Evolutionary conservation across 2,888 invertebrate species (phyloP).

Genomic region (Teinopalpus imperialis): DNA sequence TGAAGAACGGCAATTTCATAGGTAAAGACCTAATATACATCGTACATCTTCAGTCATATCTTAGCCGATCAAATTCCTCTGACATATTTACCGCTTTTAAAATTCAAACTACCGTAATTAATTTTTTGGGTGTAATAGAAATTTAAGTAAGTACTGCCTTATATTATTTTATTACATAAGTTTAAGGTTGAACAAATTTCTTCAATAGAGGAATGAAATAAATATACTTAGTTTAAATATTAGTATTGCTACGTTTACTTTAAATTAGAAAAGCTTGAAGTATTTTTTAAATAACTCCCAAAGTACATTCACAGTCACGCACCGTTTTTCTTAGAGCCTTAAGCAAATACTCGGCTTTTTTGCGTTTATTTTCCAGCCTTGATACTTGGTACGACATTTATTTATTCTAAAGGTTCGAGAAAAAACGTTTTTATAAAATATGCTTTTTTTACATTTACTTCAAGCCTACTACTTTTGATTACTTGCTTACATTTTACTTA

Average conservation of each 20-base stretch:
- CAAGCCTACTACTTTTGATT: neutral
- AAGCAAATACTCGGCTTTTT: constrained; percentile 15
- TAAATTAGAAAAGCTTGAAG: constrained; percentile 5
- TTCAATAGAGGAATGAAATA: too few species aligned
- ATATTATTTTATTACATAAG: too few species aligned
- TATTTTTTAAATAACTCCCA: constrained; percentile 17
- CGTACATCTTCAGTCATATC: too few species aligned
- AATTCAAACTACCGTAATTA: too few species aligned
- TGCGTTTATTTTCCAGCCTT: constrained; percentile 1
- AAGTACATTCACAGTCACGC: constrained; percentile 17
- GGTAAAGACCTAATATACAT: too few species aligned
- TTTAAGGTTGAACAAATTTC: too few species aligned
- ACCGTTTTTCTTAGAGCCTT: constrained; percentile 14
- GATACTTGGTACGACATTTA: constrained; percentile 1
- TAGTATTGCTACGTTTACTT: constrained; percentile 3
- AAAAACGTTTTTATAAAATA: neutral
- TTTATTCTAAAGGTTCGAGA: constrained; percentile 5
- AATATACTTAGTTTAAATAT: constrained; percentile 1
- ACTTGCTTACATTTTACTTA: too few species aligned
- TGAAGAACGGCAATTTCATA: too few species aligned
- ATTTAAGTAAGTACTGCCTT: too few species aligned
- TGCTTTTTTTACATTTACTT: neutral
- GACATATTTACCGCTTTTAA: too few species aligned
- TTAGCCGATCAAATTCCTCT: too few species aligned
- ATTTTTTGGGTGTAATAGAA: too few species aligned